phyloP scores from a whole-genome alignment of 2,888 invertebrate genomes.

The Automeris io region DNA sequence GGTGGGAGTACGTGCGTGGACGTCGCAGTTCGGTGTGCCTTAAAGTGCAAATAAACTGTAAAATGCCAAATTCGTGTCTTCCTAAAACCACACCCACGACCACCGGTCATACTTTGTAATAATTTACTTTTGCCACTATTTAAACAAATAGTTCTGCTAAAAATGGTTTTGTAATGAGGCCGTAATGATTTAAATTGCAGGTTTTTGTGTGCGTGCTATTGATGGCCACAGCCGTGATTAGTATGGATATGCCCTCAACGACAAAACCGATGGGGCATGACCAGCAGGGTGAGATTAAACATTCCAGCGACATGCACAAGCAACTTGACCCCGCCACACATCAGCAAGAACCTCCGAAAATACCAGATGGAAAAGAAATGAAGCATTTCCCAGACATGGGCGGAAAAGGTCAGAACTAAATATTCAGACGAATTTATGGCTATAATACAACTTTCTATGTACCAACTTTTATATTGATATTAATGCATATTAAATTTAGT shows the following conservation, averaged over 20 bases:
- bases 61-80: no score
- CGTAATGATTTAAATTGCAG: no score
- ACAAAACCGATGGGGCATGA: conserved; percentile 3
- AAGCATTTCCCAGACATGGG: conserved; percentile 26
- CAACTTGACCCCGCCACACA: conserved; percentile 22
- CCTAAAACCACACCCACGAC: no score
- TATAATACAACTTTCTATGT: conserved; percentile 7
- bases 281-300: conserved; percentile 21
- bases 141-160: no score
- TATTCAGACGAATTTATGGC: no score
- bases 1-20: no score
- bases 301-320: conserved; percentile 31
- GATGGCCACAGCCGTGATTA: conserved; percentile 38
- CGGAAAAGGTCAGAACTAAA: conserved; percentile 17
- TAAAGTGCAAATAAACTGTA: no score
- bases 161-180: no score
- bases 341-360: conserved; percentile 18
- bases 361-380: conserved; percentile 18
- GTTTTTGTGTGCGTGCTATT: conserved; percentile 43
- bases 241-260: conserved; percentile 27
- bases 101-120: no score
- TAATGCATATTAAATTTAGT: conserved; percentile 40
- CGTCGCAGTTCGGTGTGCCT: no score
- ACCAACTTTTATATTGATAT: conserved; percentile 9
- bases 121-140: no score